Percentiles rank a stretch among this genome's conserved stretches.
Conservation (phyloP, 2,797 vertebrate genomes). For the Pagetopsis macropterus region DNA sequence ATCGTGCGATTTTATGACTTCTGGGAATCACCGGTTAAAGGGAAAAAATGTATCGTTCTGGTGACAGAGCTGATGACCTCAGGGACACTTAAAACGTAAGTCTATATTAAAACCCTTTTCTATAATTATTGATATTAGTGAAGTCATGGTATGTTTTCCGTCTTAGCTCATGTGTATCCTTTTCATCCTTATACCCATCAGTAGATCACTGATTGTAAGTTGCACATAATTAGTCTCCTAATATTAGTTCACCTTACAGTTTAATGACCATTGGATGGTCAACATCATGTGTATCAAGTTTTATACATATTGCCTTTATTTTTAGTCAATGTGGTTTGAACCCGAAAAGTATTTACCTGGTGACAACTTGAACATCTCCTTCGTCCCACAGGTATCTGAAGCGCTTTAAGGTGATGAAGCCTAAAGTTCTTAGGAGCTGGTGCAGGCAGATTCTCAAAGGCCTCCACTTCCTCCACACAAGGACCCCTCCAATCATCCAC, state of each 20-base stretch:
- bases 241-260: conserved; percentile 14
- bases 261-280: conserved; percentile 6
- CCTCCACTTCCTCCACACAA: conserved; percentile 95
- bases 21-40: conserved; percentile 96
- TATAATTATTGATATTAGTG: background rate
- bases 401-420: conserved; percentile 99
- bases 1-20: conserved; percentile 99
- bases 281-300: conserved; percentile 28
- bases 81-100: conserved; percentile 98
- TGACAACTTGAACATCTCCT: background rate
- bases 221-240: background rate
- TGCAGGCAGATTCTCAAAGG: conserved; percentile 98
- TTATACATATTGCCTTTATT: conserved; percentile 1
- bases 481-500: conserved; percentile 98
- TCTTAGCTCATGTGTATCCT: background rate
- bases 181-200: background rate
- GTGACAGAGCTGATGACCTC: conserved; percentile 99
- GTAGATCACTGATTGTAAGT: background rate
- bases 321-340: background rate
- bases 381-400: conserved; percentile 91
- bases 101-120: background rate
- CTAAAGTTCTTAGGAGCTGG: conserved; percentile 97
- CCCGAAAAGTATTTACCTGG: background rate
- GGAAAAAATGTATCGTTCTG: conserved; percentile 96
- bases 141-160: background rate